These are phyloP conservation scores for Seladonia tumulorum DNA, from an alignment of 2,888 invertebrate genomes.

Conservation along the genomic window DNA sequence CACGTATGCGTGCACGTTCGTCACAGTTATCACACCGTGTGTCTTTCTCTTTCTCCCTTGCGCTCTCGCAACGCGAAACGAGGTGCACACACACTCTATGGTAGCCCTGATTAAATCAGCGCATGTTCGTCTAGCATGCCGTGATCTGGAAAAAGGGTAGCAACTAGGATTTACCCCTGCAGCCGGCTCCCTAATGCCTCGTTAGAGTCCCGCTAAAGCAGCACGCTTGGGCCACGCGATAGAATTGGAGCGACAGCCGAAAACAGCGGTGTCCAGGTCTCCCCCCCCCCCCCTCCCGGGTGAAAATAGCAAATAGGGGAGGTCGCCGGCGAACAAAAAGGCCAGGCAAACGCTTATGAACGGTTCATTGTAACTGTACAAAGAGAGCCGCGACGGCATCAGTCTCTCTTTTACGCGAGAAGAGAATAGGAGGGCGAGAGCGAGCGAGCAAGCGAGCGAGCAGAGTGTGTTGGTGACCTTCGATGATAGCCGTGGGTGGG, in stretches of 20 bases:
- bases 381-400: slow-evolving; percentile 43
- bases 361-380: slow-evolving; percentile 44
- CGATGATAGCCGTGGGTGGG: slow-evolving; percentile 74
- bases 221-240: not conserved
- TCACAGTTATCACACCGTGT: not conserved
- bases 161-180: not conserved
- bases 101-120: not conserved
- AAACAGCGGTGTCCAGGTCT: slow-evolving; percentile 4
- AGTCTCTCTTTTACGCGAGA: slow-evolving; percentile 44
- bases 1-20: slow-evolving; percentile 38
- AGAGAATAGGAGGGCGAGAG: slow-evolving; percentile 41
- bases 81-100: not conserved
- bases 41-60: not conserved
- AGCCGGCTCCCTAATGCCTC: not conserved
- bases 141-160: not conserved
- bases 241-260: not conserved
- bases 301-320: slow-evolving; percentile 39
- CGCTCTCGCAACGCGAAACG: slow-evolving; percentile 30
- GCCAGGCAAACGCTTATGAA: slow-evolving; percentile 46
- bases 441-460: slow-evolving; percentile 26
- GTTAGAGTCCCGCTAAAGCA: not conserved
- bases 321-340: slow-evolving; percentile 34
- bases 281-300: not conserved
- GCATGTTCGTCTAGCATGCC: not conserved
- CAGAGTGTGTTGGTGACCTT: slow-evolving; percentile 81